Conservation (phyloP, 1,140 invertebrate species). For the Drosophila miranda region DNA sequence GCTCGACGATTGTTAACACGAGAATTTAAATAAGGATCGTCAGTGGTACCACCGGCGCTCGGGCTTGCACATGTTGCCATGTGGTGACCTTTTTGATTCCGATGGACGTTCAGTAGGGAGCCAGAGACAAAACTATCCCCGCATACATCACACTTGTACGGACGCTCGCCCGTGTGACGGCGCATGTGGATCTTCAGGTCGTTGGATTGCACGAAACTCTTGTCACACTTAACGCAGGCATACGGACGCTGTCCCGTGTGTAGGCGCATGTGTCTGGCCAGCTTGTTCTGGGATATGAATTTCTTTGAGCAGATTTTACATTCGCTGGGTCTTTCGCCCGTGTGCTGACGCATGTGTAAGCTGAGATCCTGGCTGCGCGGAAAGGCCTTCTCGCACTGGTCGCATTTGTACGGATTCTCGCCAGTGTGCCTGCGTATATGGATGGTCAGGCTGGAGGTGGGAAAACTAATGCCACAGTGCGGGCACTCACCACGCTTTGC, state of each 20-base stretch:
- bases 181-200: slow-evolving; percentile 84
- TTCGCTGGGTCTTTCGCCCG: slow-evolving; percentile 84
- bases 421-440: slow-evolving; percentile 85
- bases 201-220: slow-evolving; percentile 85
- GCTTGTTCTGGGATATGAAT: slow-evolving; percentile 83
- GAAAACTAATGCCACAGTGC: slow-evolving; percentile 84
- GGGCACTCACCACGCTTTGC: slow-evolving; percentile 81
- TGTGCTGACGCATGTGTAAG: slow-evolving; percentile 84
- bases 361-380: slow-evolving; percentile 68
- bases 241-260: slow-evolving; percentile 85
- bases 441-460: slow-evolving; percentile 84
- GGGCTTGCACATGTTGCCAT: neutral
- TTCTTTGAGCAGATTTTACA: slow-evolving; percentile 84
- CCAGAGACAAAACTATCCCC: slow-evolving; percentile 66
- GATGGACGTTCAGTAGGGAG: slow-evolving; percentile 64
- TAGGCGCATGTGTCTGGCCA: slow-evolving; percentile 85
- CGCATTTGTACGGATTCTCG: slow-evolving; percentile 73
- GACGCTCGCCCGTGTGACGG: slow-evolving; percentile 84
- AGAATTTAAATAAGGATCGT: slow-evolving; percentile 55
- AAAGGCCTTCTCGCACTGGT: slow-evolving; percentile 66
- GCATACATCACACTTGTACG: slow-evolving; percentile 81
- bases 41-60: neutral
- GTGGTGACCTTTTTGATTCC: slow-evolving; percentile 52
- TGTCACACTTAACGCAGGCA: slow-evolving; percentile 84
- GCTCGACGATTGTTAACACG: slow-evolving; percentile 50